These are phyloP conservation scores for Philypnodon macrostomus DNA, from an alignment of 2,797 vertebrate species.

Conservation along the genomic window DNA sequence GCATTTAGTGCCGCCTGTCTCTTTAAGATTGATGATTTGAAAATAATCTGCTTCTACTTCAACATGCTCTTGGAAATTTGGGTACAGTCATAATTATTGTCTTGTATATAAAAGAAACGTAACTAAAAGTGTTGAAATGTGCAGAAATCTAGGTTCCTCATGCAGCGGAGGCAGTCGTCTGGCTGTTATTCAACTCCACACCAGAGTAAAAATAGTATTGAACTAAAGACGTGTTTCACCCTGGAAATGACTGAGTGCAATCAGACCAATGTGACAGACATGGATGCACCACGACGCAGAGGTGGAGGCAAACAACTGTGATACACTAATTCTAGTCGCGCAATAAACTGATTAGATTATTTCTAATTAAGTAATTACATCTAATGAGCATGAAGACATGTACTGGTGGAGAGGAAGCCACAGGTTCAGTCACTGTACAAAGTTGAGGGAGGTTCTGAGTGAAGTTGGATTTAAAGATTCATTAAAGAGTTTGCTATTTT, in stretches of 20 bases:
- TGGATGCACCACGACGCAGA: constrained; percentile 1
- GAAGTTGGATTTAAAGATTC: constrained; percentile 8
- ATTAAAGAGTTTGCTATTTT: constrained; percentile 13
- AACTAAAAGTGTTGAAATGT: constrained; percentile 6
- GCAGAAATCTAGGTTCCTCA: background rate
- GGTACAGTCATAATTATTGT: background rate
- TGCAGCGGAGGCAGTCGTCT: background rate
- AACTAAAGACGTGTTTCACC: constrained; percentile 4
- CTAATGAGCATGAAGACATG: constrained; percentile 9
- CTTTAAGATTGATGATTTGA: background rate
- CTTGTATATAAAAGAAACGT: too few relatives aligned
- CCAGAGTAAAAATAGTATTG: constrained; percentile 10
- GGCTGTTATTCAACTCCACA: background rate
- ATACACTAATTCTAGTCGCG: background rate
- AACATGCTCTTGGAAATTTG: background rate
- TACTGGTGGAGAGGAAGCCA: background rate
- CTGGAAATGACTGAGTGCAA: constrained; percentile 11
- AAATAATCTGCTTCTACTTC: background rate
- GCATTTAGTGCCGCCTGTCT: constrained; percentile 1
- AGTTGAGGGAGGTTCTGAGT: too few relatives aligned
- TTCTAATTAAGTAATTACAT: constrained; percentile 20
- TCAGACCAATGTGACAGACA: background rate
- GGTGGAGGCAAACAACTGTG: constrained; percentile 3
- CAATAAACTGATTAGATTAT: constrained; percentile 23
- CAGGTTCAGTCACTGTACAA: background rate